Evolutionary conservation across 92 coral and sea anemone genomes (phyloP).

Genomic region (Parazoanthus darwini): DNA sequence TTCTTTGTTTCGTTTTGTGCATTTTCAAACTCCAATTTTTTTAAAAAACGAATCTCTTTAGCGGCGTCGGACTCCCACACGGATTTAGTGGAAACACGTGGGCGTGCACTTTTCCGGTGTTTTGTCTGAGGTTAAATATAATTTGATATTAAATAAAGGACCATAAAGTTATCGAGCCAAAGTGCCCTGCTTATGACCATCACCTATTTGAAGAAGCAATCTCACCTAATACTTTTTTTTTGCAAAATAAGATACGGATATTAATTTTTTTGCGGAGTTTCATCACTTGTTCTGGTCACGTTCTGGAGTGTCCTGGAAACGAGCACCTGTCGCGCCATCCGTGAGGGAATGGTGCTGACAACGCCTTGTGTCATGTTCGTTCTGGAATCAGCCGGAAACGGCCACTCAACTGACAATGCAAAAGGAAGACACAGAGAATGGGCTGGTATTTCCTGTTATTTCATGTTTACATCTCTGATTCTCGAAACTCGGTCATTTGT

Average conservation of each 20-base stretch:
- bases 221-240: not conserved
- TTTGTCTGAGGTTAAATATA: slow-evolving; percentile 12
- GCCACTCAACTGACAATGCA: slow-evolving; percentile 8
- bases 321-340: slow-evolving; percentile 11
- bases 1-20: not conserved
- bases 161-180: not conserved
- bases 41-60: no score
- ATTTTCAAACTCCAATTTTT: no score
- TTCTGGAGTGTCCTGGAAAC: slow-evolving; percentile 12
- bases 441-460: slow-evolving; percentile 45
- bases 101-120: slow-evolving; percentile 17
- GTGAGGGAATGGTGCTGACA: slow-evolving; percentile 41
- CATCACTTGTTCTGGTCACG: not conserved
- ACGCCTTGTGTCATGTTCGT: slow-evolving; percentile 13
- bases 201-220: not conserved
- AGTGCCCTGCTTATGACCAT: not conserved
- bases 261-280: no score
- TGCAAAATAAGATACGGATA: not conserved
- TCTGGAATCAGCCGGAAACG: slow-evolving; percentile 27
- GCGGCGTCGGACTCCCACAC: slow-evolving; percentile 15
- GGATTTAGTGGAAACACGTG: not conserved
- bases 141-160: not conserved
- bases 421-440: not conserved
- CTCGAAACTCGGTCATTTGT: no score
- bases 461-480: slow-evolving; percentile 33